Base-by-base conservation (phyloP, 2,797 vertebrate genomes). In the Bucorvus abyssinicus region DNA sequence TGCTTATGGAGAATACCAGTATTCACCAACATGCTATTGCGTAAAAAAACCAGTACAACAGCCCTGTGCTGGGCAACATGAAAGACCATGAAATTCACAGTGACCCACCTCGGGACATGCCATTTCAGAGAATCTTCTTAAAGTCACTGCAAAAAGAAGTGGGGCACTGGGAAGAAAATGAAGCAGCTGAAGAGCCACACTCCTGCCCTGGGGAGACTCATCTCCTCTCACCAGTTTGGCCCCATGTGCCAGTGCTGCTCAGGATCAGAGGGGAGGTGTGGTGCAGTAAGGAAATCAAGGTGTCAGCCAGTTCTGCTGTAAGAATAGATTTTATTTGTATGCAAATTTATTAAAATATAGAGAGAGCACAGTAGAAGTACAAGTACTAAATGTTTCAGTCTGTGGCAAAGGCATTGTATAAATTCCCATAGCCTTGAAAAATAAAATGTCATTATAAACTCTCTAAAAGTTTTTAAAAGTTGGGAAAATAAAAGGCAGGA, bases 261-360 rank as follows among this genome's bases (percentile, higher is more conserved):
- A 9, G 57, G 32, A 14, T 32, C 55, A 17, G 16, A 10, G 20
- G 38, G 21, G 19, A 57, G 55, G 40, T 8, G 32, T 34, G 10
- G 65, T 15, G 26, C 70, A 26, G 40, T 5, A 26, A 59, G n/a
- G 55, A 61, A 44, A 75, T 11, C 14, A 7, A 60, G 7, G 71
- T 12, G 17, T 52, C 22, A 69, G 63, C 73, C 77, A 38, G 4
- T 16, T 53, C 57, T 74, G 24, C 40, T 77, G 71, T 22, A 74
- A 91, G 75, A 87, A 83, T 34, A 77, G 3, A 27, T 68, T 88
- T 92, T 73, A 86, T 86, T 94, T 61, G 36, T 84, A 73, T 50
- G 40, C 29, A 45, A 56, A 75, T 10, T 52, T 52, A 40, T 71
- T 82, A 90, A 89, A 94, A 85, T 18, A 76, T 7, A 59, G 4